These are phyloP conservation scores for Hafferia zeledoni DNA, from an alignment of 2,797 vertebrate genomes.

Conservation along the genomic window DNA sequence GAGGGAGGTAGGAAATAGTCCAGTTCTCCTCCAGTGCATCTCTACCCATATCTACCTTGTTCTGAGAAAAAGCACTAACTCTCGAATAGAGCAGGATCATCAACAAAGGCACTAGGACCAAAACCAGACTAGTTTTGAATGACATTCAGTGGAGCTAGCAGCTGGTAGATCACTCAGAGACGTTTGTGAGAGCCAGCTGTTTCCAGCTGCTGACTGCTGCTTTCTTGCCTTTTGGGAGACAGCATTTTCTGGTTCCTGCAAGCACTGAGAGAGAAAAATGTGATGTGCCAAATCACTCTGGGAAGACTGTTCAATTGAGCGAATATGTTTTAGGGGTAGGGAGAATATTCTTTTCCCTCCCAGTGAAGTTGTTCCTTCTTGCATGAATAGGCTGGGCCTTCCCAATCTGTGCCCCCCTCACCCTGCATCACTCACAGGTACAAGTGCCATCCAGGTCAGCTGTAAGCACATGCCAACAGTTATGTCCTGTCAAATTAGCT, in stretches of 20 bases:
- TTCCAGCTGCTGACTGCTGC: conserved; percentile 32
- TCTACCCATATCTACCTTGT: background rate
- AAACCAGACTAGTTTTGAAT: background rate
- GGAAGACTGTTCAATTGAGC: background rate
- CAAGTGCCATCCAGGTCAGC: background rate
- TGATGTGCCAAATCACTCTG: background rate
- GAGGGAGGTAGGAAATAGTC: background rate
- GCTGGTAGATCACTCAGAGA: background rate
- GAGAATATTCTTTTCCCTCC: background rate
- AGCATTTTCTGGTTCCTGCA: conserved; percentile 11
- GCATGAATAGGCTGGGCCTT: background rate
- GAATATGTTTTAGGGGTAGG: background rate
- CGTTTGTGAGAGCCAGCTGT: background rate
- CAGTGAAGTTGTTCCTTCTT: background rate
- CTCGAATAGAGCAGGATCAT: background rate
- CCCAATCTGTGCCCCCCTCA: background rate
- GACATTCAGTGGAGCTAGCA: background rate
- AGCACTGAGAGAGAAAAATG: background rate
- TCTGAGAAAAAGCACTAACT: background rate
- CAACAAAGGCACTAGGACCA: background rate
- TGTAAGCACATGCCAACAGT: background rate
- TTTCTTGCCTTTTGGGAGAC: background rate
- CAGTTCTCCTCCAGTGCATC: background rate
- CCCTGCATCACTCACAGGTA: fast-evolving
- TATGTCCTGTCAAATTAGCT: background rate